These are phyloP conservation scores for Nibea albiflora DNA, from an alignment of 2,113 vertebrate species.

Conservation along the genomic window DNA sequence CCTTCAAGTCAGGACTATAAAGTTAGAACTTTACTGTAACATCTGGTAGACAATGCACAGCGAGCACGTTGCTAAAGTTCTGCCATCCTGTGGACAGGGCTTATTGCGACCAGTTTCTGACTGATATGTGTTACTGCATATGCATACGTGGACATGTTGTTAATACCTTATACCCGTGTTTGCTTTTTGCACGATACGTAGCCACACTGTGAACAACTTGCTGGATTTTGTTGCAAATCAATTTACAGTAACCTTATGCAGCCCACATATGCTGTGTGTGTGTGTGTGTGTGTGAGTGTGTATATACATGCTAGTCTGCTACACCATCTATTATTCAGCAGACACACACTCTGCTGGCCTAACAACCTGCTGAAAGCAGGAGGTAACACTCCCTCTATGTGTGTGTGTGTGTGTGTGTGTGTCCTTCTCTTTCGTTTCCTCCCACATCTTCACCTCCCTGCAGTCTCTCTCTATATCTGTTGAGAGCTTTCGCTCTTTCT, in stretches of 20 bases:
- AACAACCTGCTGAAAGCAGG: constrained; percentile 75
- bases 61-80: not conserved
- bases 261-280: constrained; percentile 1
- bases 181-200: not conserved
- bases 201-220: not conserved
- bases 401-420: constrained; percentile 39
- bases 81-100: not conserved
- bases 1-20: not conserved
- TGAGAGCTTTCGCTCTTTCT: constrained; percentile 1
- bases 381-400: constrained; percentile 49
- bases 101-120: not conserved
- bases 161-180: not conserved
- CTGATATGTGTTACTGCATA: not conserved
- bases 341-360: constrained; percentile 75
- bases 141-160: not conserved
- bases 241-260: constrained; percentile 25
- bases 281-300: constrained; percentile 42
- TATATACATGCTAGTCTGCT: constrained; percentile 64
- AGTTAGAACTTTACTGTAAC: not conserved
- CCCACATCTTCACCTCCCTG: constrained; percentile 24
- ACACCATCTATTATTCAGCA: constrained; percentile 78
- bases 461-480: constrained; percentile 21
- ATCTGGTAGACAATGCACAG: not conserved
- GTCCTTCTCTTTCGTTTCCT: constrained; percentile 17
- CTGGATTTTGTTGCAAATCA: constrained; percentile 37